phyloP scores from a whole-genome alignment of 2,113 vertebrate species.

The Phalacrocorax pelagicus region DNA sequence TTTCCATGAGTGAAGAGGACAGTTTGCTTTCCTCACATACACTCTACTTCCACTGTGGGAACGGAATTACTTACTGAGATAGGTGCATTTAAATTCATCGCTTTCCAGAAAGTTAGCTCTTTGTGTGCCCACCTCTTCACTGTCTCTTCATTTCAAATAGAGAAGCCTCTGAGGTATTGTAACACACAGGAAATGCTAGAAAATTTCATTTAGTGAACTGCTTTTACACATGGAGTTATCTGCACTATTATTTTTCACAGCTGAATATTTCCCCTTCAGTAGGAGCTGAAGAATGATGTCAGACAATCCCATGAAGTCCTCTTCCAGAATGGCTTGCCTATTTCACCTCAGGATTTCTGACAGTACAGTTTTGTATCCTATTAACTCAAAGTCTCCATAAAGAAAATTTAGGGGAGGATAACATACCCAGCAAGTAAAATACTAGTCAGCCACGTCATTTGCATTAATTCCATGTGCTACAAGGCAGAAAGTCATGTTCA shows the following conservation, averaged over 20 bases:
- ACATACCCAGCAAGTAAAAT: neutral
- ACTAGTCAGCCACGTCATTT: fast-evolving
- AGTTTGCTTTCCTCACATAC: neutral
- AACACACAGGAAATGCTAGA: neutral
- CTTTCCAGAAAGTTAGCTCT: neutral
- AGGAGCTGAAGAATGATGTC: neutral
- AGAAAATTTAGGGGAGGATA: neutral
- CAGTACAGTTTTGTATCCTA: neutral
- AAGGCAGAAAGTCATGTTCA: neutral
- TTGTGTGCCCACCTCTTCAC: neutral
- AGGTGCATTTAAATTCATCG: neutral
- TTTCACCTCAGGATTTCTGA: neutral
- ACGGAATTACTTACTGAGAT: neutral
- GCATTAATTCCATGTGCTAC: neutral
- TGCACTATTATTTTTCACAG: neutral
- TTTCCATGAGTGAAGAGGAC: neutral
- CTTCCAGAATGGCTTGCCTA: neutral
- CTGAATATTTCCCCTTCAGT: neutral
- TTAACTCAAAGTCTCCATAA: neutral
- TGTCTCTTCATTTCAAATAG: neutral
- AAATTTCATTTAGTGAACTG: neutral
- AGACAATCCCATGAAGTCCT: neutral
- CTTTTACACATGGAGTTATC: neutral
- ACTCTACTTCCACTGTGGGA: neutral
- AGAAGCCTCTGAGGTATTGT: neutral